These are phyloP conservation scores for Cheracebus regulus DNA, from an alignment of 2,797 vertebrate species.

Conservation along the genomic window DNA sequence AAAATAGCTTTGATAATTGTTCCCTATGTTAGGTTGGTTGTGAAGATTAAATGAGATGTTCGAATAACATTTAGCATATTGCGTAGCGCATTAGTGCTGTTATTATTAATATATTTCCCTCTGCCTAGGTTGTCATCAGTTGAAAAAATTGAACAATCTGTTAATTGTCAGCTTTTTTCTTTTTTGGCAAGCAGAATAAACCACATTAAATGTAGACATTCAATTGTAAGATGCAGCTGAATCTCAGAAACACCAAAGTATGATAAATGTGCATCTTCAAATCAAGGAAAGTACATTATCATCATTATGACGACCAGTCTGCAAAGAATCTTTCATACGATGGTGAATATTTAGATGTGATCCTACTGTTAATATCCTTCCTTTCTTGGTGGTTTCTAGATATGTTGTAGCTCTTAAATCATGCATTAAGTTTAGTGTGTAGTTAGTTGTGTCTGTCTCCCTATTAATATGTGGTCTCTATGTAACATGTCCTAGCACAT, in stretches of 20 bases:
- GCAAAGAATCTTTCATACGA: not conserved
- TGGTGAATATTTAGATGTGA: not conserved
- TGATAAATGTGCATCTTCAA: slow-evolving; percentile 3
- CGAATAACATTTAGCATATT: not conserved
- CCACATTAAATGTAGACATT: not conserved
- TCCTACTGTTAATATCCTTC: not conserved
- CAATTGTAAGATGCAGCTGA: not conserved
- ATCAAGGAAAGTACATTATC: not conserved
- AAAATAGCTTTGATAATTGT: not conserved
- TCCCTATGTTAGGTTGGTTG: not conserved
- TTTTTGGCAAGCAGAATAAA: not conserved
- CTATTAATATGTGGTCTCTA: not conserved
- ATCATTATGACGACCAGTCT: not conserved
- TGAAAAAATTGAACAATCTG: not conserved
- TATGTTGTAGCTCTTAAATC: not conserved
- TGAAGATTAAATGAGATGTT: not conserved
- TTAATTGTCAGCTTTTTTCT: not conserved
- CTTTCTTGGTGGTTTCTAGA: not conserved
- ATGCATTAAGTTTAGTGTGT: not conserved
- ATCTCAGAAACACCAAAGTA: slow-evolving; percentile 18
- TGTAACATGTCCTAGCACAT: not conserved
- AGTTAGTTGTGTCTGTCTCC: not conserved
- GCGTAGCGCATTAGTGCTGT: not conserved
- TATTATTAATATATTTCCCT: not conserved
- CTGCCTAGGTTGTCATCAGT: not conserved